phyloP scores from a whole-genome alignment of 2,113 vertebrate species.

The Arvicanthis niloticus region DNA sequence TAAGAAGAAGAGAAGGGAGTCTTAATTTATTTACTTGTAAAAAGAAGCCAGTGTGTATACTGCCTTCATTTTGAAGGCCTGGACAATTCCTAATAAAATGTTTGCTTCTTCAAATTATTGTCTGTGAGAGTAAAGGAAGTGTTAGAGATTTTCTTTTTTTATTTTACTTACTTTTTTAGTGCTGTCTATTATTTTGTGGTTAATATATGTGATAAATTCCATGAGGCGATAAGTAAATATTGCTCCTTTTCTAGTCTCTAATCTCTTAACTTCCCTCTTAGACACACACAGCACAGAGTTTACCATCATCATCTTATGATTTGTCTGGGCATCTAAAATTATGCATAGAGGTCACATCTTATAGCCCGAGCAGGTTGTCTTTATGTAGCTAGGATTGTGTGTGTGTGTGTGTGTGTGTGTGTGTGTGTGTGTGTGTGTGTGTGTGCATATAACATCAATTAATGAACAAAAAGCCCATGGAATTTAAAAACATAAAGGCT shows the following conservation, averaged over 20 bases:
- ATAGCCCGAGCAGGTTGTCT: neutral
- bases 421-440: neutral
- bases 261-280: neutral
- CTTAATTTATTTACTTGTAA: neutral
- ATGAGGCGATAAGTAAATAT: neutral
- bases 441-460: neutral
- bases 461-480: neutral
- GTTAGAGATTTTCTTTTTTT: neutral
- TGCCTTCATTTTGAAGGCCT: constrained; percentile 39
- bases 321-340: neutral
- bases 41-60: neutral
- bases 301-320: neutral
- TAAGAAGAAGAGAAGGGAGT: neutral
- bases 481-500: neutral
- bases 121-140: neutral
- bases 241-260: neutral
- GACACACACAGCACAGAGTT: neutral
- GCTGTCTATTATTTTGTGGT: neutral
- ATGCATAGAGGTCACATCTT: neutral
- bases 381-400: neutral
- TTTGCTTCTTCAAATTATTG: neutral
- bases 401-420: no score
- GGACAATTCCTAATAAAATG: constrained; percentile 10
- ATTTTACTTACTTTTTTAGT: constrained; percentile 23
- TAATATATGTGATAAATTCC: neutral